Base-by-base conservation (phyloP, 2,113 vertebrate species). In the Siniperca knerii region DNA sequence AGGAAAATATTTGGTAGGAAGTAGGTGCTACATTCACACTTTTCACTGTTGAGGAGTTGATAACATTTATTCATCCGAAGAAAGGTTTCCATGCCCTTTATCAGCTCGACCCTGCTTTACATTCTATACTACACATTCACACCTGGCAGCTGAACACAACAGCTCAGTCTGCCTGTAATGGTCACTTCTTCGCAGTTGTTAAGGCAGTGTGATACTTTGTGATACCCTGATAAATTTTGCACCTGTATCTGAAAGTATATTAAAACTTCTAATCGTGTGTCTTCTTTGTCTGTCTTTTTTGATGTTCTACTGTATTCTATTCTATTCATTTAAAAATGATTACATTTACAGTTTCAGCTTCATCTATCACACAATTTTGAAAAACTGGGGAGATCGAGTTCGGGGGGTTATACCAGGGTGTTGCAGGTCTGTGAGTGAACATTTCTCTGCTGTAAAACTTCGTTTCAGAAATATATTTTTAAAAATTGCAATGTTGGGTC, bases 31-130 rank as follows among this genome's bases (percentile, higher is more conserved):
- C 55, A 64, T 54, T 90, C 67, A 55, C 64, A 82, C 9, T 12
- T 77, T 77, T 72, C 42, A 66, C 40, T 25, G 8, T 18, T 57
- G 73, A 83, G 44, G 52, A 78, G 67, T 23, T 70, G 82, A 87
- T 74, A 75, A 84, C 71, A 81, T 77, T 81, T 68, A 68, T 60
- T 75, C 62, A 87, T 37, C 72, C 42, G 33, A 48, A 60, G 20
- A 8, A 85, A 62, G 67, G 40, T 75, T 74, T 61, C 37, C 2
- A 7, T n/a, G 65, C 37, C 81, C 50, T 86, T 77, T 72, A 67
- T 82, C 69, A 75, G 64, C 29, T 40, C 13, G 0, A 4, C 0
- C 10, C 15, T 80, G 68, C 75, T 85, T 85, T 66, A 77, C 46
- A 85, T 83, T 78, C 67, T 50, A 6, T 37, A 37, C 21, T 0